Conservation (phyloP, 2,888 invertebrate species). For the Leucoma salicis region DNA sequence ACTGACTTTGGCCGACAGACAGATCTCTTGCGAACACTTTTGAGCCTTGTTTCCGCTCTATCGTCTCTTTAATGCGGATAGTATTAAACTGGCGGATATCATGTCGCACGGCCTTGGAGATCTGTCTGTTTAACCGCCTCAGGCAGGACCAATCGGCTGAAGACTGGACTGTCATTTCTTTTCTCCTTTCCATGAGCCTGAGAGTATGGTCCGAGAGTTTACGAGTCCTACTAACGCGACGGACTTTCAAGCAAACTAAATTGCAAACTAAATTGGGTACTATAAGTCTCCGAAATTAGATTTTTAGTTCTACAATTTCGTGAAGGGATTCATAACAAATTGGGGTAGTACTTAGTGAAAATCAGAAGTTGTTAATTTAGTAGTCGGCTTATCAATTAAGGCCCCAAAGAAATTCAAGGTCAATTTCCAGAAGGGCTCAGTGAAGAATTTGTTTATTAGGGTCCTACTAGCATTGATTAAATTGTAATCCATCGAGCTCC, state of each 20-base stretch:
- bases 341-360: background rate
- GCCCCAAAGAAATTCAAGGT: slow-evolving; percentile 10
- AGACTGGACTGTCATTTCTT: no score
- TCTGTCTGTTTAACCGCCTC: no score
- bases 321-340: background rate
- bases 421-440: background rate
- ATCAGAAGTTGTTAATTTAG: slow-evolving; percentile 16
- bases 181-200: no score
- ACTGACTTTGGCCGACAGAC: no score
- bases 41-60: no score
- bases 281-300: background rate
- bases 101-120: no score
- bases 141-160: no score
- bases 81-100: no score
- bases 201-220: no score
- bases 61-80: no score
- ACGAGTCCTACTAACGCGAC: no score
- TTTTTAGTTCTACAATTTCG: background rate
- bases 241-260: background rate
- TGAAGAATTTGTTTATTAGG: slow-evolving; percentile 23
- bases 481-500: slow-evolving; percentile 19
- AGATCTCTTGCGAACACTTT: no score
- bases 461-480: slow-evolving; percentile 20
- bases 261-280: background rate
- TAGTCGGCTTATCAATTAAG: slow-evolving; percentile 23